A percentile compares a stretch with the other conserved stretches of the same genome.
Conservation (phyloP, 1,140 invertebrate species). For the Drosophila repleta region DNA sequence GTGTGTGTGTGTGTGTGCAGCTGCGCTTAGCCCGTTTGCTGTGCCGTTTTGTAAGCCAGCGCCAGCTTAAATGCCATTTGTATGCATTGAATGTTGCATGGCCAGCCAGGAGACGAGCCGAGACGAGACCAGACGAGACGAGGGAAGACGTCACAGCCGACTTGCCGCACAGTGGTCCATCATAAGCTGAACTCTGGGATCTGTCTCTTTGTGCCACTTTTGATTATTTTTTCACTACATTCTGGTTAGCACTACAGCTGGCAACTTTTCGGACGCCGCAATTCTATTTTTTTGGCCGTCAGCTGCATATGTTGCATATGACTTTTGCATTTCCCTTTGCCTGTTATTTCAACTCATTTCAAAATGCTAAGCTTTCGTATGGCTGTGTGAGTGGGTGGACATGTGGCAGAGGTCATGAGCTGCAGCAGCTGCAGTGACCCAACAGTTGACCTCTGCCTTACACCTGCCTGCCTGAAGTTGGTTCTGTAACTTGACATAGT, state of each 20-base stretch:
- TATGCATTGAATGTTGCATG: conserved; percentile 83
- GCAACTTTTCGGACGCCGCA: conserved; percentile 52
- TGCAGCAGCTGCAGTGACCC: conserved; percentile 23
- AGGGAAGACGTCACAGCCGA: too few relatives aligned
- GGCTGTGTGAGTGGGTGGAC: conserved; percentile 22
- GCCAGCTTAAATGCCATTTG: conserved; percentile 81
- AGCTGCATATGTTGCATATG: conserved; percentile 75
- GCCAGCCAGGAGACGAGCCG: conserved; percentile 39
- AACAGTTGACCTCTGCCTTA: conserved; percentile 5
- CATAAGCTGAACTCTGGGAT: conserved; percentile 30
- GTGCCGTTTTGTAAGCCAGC: conserved; percentile 45
- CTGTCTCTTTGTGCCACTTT: conserved; percentile 57
- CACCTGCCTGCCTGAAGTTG: not conserved
- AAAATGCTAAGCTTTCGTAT: conserved; percentile 46
- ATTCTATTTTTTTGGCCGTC: conserved; percentile 41
- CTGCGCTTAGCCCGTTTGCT: conserved; percentile 55
- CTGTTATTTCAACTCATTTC: conserved; percentile 65
- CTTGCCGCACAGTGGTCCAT: conserved; percentile 29
- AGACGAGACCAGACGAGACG: conserved; percentile 17
- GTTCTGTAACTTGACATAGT: conserved; percentile 56
- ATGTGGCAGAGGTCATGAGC: conserved; percentile 35
- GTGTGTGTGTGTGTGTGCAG: conserved; percentile 21
- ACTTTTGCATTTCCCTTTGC: conserved; percentile 63
- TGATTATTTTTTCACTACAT: conserved; percentile 43
- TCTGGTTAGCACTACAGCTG: conserved; percentile 47